Percentiles rank a stretch among this genome's conserved stretches.
Evolutionary conservation across 2,797 vertebrate species (phyloP).

Genomic region (Melanotaenia nigrans): DNA sequence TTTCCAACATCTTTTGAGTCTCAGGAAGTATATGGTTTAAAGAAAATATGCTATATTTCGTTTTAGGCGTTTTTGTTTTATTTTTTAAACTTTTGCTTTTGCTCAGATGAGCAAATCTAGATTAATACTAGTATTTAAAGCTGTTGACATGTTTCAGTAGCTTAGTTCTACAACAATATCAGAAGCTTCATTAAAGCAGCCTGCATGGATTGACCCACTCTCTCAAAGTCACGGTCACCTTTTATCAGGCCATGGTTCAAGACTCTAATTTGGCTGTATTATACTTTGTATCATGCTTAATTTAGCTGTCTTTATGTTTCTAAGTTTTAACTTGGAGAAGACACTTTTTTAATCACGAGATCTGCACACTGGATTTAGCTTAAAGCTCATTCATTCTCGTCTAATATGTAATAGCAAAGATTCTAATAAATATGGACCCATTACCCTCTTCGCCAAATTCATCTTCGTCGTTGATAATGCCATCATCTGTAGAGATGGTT

Average conservation of each 20-base stretch:
- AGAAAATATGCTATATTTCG: too few relatives aligned
- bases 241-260: not conserved
- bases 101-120: not conserved
- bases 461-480: slow-evolving; percentile 79
- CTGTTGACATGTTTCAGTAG: not conserved
- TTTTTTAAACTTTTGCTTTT: too few relatives aligned
- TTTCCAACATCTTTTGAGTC: too few relatives aligned
- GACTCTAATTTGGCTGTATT: not conserved
- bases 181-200: too few relatives aligned
- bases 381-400: not conserved
- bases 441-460: slow-evolving; percentile 83
- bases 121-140: not conserved
- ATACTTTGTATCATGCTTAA: not conserved
- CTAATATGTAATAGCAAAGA: not conserved
- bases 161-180: not conserved
- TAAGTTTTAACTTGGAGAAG: not conserved
- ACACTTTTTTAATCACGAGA: not conserved
- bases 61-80: too few relatives aligned
- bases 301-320: not conserved
- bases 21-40: too few relatives aligned
- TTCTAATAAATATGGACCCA: not conserved
- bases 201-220: too few relatives aligned
- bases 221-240: too few relatives aligned
- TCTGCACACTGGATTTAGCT: not conserved
- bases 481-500: slow-evolving; percentile 67